A percentile compares a stretch with the other conserved stretches of the same genome.
phyloP scores from a whole-genome alignment of 2,888 invertebrate species.

The Mesopsocus fuscifrons region DNA sequence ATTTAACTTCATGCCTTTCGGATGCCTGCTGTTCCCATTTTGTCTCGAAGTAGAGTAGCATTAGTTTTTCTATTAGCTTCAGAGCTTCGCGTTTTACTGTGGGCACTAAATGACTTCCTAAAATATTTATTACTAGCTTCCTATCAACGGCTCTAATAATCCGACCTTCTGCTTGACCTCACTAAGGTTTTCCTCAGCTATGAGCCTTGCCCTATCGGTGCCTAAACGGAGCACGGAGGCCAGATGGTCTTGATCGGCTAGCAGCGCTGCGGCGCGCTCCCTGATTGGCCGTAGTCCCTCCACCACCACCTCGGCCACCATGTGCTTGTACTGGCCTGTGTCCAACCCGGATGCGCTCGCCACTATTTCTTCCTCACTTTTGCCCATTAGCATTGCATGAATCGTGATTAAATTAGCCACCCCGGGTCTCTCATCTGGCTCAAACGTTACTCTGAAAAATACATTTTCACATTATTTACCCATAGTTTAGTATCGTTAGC shows the following conservation, averaged over 20 bases:
- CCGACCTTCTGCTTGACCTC: constrained; percentile 44
- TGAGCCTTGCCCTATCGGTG: constrained; percentile 36
- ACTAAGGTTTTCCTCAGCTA: constrained; percentile 41
- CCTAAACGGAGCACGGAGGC: constrained; percentile 40
- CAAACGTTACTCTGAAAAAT: constrained; percentile 45
- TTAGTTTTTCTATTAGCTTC: no score
- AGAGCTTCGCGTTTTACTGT: no score
- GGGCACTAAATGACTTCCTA: no score
- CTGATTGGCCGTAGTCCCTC: constrained; percentile 51
- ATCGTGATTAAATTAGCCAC: constrained; percentile 77
- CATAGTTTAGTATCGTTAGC: not conserved
- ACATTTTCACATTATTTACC: no score
- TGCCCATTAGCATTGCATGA: constrained; percentile 53
- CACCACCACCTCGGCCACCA: constrained; percentile 51
- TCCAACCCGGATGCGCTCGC: constrained; percentile 41
- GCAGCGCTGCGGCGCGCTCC: constrained; percentile 32
- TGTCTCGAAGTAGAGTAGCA: no score
- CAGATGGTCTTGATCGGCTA: constrained; percentile 41
- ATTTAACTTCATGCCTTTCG: no score
- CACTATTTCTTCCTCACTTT: constrained; percentile 45
- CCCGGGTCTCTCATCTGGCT: constrained; percentile 59
- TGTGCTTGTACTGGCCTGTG: constrained; percentile 59
- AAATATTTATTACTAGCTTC: no score
- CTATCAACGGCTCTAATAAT: constrained; percentile 16
- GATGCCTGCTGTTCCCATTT: no score